Evolutionary conservation across 1,140 invertebrate species (phyloP).

Genomic region (Microvelia longipes): DNA sequence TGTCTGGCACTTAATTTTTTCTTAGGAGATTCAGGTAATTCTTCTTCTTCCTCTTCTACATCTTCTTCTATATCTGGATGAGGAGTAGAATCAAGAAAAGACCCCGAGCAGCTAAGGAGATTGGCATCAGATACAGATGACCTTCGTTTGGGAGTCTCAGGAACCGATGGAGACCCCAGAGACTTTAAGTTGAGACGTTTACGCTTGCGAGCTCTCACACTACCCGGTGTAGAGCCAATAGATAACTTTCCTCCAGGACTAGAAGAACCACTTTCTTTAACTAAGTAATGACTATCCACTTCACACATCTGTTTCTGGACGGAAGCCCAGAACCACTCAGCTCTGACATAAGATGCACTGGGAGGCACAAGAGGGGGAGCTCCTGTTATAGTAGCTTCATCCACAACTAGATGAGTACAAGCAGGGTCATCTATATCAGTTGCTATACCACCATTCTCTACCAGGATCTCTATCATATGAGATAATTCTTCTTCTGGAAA

Average conservation of each 20-base stretch:
- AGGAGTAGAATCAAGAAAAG: slow-evolving; percentile 68
- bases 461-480: slow-evolving; percentile 78
- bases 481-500: slow-evolving; percentile 74
- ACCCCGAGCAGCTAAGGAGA: slow-evolving; percentile 65
- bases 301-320: slow-evolving; percentile 89
- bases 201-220: slow-evolving; percentile 39
- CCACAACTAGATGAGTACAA: slow-evolving; percentile 79
- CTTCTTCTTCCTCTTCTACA: slow-evolving; percentile 36
- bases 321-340: slow-evolving; percentile 94
- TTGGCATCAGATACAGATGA: slow-evolving; percentile 70
- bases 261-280: slow-evolving; percentile 52
- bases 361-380: slow-evolving; percentile 43
- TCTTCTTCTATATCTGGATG: slow-evolving; percentile 35
- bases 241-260: slow-evolving; percentile 10
- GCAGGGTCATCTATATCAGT: slow-evolving; percentile 57
- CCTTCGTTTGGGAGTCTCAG: slow-evolving; percentile 45
- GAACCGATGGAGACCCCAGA: slow-evolving; percentile 33
- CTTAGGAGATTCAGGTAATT: slow-evolving; percentile 28
- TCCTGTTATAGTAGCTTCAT: slow-evolving; percentile 52
- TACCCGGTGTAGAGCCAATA: slow-evolving; percentile 14
- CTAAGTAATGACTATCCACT: slow-evolving; percentile 73
- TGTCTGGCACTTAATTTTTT: slow-evolving; percentile 59
- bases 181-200: slow-evolving; percentile 39
- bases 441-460: slow-evolving; percentile 65
- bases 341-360: slow-evolving; percentile 54